phyloP scores from a whole-genome alignment of 2,888 invertebrate genomes.

The Graphium colonna region DNA sequence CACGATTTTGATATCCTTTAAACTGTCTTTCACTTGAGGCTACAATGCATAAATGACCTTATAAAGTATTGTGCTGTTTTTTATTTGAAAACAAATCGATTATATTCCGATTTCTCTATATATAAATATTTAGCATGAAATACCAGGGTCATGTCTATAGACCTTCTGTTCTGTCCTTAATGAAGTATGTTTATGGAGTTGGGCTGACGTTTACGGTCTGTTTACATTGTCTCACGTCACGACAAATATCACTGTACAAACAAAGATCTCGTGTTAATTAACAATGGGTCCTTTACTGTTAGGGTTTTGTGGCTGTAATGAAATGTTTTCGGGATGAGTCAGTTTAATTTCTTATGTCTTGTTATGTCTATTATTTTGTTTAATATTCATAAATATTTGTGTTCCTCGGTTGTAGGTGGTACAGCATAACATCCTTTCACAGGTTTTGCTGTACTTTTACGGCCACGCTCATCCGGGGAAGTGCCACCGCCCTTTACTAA shows the following conservation, averaged over 20 bases:
- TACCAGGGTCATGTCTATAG: too few species aligned
- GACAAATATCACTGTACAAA: slow-evolving; percentile 24
- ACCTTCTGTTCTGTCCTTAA: slow-evolving; percentile 33
- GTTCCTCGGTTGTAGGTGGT: too few species aligned
- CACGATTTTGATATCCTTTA: too few species aligned
- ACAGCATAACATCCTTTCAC: too few species aligned
- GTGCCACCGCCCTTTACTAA: too few species aligned
- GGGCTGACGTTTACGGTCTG: slow-evolving; percentile 28
- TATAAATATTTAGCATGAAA: neutral
- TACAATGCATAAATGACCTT: too few species aligned
- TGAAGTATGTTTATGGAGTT: slow-evolving; percentile 38
- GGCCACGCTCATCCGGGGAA: too few species aligned
- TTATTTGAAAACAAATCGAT: slow-evolving; percentile 9
- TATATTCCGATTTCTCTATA: slow-evolving; percentile 4
- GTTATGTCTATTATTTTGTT: slow-evolving; percentile 1
- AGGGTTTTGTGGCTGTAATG: neutral
- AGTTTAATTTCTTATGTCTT: neutral
- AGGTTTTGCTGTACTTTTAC: too few species aligned
- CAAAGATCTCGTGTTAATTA: slow-evolving; percentile 11
- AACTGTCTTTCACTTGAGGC: too few species aligned
- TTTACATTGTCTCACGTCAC: slow-evolving; percentile 34
- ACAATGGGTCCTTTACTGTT: slow-evolving; percentile 6
- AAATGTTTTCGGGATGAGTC: slow-evolving; percentile 3
- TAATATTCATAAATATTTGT: too few species aligned
- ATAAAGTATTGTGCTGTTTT: neutral